Evolutionary conservation across 2,888 invertebrate genomes (phyloP), one percentile per base, ranked within the genome.

Genomic region (Drosophila fungiperda): DNA sequence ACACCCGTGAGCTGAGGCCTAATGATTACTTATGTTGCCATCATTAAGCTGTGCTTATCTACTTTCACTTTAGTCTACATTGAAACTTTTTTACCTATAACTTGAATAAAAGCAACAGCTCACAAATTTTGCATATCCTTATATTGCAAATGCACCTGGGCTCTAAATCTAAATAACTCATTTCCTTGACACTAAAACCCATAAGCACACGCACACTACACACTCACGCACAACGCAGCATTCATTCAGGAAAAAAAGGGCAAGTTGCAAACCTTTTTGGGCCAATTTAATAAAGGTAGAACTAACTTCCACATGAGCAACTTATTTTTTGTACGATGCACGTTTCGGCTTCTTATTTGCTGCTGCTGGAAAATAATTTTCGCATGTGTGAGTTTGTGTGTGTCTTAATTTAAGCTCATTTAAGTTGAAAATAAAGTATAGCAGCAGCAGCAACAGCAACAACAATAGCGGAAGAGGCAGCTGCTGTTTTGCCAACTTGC

Each of bases 381-480:
- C 82, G 80, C 81, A 78, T 50, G 50, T 67, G 67, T 61, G 52
- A 64, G 58, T 49, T 64, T 68, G 77, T 70, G 72, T 86, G 73
- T 87, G 78, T 83, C 86, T 87, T 90, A 87, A 87, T 90, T 87
- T 87, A 78, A 86, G 90, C 90, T 90, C 87, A 87, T 90, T 87
- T 87, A 87, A 87, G 63, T 87, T 82, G 83, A 77, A 90, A 80
- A 86, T 82, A 86, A 87, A 80, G 64, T 81, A 83, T 73, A 80
- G 67, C 80, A 45, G 23, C 45, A 53, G 11, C 9, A 53, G 5
- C 35, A 32, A 2, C 12, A 23, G 20, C 42, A 42, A 58, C 74
- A 73, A 52, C 52, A 68, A 71, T 61, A 71, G 68, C 78, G 78
- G 72, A 68, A 81, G 72, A 72, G 72, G 76, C 71, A 76, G 89